These are phyloP conservation scores for Saimiri boliviensis DNA, from an alignment of 2,113 vertebrate species.

Conservation along the genomic window DNA sequence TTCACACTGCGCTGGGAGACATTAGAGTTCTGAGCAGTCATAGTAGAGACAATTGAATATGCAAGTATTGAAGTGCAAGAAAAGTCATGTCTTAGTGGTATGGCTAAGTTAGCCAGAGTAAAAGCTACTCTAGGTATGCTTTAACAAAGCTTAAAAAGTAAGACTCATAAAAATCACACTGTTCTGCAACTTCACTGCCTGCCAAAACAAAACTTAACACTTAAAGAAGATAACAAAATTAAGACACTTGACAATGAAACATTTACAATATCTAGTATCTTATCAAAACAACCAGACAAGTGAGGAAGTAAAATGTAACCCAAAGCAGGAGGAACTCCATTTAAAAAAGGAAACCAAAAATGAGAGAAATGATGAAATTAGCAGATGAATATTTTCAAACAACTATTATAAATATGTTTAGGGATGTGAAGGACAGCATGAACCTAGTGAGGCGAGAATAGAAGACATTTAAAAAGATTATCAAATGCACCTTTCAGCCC, in stretches of 20 bases:
- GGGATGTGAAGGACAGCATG: neutral
- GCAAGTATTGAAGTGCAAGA: neutral
- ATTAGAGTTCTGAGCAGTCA: neutral
- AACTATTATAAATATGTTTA: neutral
- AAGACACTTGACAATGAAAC: neutral
- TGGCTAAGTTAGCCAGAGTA: neutral
- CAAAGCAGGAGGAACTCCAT: neutral
- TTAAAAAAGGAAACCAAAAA: neutral
- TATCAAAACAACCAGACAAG: neutral
- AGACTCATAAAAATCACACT: neutral
- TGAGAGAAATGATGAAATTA: neutral
- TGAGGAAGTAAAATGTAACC: neutral
- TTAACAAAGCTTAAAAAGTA: neutral
- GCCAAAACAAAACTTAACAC: neutral
- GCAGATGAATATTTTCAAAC: neutral
- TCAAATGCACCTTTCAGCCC: neutral
- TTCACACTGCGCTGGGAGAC: neutral
- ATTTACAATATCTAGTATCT: neutral
- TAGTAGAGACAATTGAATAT: neutral
- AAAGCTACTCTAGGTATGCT: neutral
- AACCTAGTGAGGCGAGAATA: neutral
- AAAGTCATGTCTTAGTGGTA: neutral
- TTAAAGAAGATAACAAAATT: constrained; percentile 8
- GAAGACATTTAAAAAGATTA: neutral
- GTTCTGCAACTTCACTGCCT: neutral